These are phyloP conservation scores for Drosophila malerkotliana DNA, from an alignment of 1,140 invertebrate genomes.

Conservation along the genomic window DNA sequence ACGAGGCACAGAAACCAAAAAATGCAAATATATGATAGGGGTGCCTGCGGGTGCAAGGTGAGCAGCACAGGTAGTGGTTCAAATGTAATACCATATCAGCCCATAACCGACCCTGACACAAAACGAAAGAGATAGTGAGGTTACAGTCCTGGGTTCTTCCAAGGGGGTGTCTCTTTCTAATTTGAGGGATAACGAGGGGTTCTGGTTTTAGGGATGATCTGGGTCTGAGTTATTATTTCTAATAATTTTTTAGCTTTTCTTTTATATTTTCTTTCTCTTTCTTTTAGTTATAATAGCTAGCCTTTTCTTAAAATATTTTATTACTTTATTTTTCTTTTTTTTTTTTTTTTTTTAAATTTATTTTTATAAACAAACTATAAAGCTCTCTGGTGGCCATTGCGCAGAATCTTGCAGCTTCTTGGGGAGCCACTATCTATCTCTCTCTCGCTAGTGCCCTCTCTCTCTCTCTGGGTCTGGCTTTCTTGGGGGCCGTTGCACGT, in stretches of 20 bases:
- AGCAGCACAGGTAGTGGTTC: slow-evolving; percentile 22
- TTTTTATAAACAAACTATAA: no score
- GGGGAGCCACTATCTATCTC: slow-evolving; percentile 5
- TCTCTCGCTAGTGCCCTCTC: slow-evolving; percentile 3
- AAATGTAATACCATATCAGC: no score
- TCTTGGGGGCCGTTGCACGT: slow-evolving; percentile 57
- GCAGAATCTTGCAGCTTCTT: slow-evolving; percentile 37
- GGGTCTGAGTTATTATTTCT: neutral
- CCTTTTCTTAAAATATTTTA: no score
- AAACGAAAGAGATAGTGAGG: neutral
- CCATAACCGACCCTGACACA: slow-evolving; percentile 11
- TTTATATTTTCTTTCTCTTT: no score
- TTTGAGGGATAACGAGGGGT: no score
- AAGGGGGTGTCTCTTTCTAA: neutral
- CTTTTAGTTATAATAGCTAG: no score
- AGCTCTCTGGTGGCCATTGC: slow-evolving; percentile 13
- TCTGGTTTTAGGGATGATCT: neutral
- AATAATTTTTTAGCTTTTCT: neutral
- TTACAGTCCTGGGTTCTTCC: neutral
- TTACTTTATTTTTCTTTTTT: no score
- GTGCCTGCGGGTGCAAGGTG: slow-evolving; percentile 13
- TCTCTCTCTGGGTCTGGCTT: slow-evolving; percentile 11
- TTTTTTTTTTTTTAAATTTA: no score
- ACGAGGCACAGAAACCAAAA: neutral
- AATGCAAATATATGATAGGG: slow-evolving; percentile 2